Evolutionary conservation across 2,797 vertebrate genomes (phyloP), one percentile per base, ranked within the genome.

Genomic region (Botia kubotai): DNA sequence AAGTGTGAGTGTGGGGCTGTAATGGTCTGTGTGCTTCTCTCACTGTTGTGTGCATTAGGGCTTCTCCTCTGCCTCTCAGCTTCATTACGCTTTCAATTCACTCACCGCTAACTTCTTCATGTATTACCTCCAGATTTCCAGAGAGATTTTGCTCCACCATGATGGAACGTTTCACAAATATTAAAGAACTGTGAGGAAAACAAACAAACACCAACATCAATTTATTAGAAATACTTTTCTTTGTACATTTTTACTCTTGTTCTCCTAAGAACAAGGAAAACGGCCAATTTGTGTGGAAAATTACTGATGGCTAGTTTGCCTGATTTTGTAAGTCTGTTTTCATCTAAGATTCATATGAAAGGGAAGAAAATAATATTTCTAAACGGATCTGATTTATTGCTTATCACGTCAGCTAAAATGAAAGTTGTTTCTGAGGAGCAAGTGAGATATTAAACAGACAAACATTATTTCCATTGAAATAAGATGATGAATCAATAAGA

Each of bases 21-120:
- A 91, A 91, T 92, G 81, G 88, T 83, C 85, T 92, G 58, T 87
- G 90, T 93, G 91, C 89, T 82, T n/a, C 16, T 85, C 75, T 78
- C 85, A 6, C 84, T 85, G 84, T 89, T 79, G 78, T 81, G 83
- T 84, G 86, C 84, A 90, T 93, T 92, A 92, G 85, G 85, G 72
- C 57, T 81, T 63, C 77, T 63, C 85, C 82, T 85, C 65, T 87
- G 82, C 80, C 83, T 85, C 89, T 87, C 29, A 88, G 89, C 70
- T 86, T 84, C 90, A 92, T 93, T 90, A 84, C 86, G 85, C 62
- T 89, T 83, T 83, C 90, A 86, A 86, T 82, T 39, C 87, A 29
- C 81, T 85, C 80, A 87, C 87, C 86, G 88, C 89, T 89, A 84
- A 86, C 79, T 86, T 79, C 65, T 11, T 58, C 36, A 14, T 73